phyloP scores from a whole-genome alignment of 2,797 vertebrate species.

The Pseudochaenichthys georgianus region DNA sequence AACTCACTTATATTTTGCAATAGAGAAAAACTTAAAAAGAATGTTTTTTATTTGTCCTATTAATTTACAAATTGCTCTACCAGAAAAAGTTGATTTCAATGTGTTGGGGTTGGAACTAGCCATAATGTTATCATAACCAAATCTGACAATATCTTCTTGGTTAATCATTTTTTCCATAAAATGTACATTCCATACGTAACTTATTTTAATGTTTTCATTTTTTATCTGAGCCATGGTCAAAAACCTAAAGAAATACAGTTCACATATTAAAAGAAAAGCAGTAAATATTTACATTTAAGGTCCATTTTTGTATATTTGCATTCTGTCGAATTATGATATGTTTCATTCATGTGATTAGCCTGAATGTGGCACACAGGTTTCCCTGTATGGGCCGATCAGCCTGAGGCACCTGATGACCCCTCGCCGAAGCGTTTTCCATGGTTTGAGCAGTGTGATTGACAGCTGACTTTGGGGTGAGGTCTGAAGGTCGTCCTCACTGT shows the following conservation, averaged over 20 bases:
- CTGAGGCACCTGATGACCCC: constrained; percentile 10
- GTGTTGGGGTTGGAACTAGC: background rate
- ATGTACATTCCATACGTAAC: too few species aligned
- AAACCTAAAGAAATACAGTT: background rate
- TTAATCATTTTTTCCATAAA: background rate
- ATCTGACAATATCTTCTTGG: background rate
- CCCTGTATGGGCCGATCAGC: background rate
- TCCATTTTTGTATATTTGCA: too few species aligned
- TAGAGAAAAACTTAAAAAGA: background rate
- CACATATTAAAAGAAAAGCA: background rate
- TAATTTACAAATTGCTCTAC: background rate
- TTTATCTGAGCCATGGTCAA: background rate
- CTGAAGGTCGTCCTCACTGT: constrained; percentile 49
- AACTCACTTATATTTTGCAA: background rate
- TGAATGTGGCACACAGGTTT: background rate
- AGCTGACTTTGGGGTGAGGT: constrained; percentile 50
- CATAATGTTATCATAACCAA: background rate
- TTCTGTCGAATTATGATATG: too few species aligned
- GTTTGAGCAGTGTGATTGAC: constrained; percentile 58
- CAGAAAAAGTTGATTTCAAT: background rate
- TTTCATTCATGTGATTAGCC: background rate
- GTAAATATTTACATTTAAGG: background rate
- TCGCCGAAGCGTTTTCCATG: constrained; percentile 45
- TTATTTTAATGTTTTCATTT: background rate
- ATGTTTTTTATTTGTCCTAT: background rate